Percentiles rank a stretch among this genome's conserved stretches.
Evolutionary conservation across 2,888 invertebrate species (phyloP).

Genomic region (Platypus cylindrus): DNA sequence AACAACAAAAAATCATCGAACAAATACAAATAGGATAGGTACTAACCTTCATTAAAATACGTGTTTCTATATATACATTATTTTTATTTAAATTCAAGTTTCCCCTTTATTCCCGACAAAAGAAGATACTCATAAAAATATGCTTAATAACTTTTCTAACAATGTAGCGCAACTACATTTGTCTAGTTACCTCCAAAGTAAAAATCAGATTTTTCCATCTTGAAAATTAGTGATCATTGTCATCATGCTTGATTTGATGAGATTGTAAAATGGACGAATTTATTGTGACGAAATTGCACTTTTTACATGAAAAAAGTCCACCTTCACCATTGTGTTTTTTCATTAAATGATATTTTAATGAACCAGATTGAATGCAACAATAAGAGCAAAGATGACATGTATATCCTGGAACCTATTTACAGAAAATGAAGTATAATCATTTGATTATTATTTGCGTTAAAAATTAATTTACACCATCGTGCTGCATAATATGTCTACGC

Average conservation of each 20-base stretch:
- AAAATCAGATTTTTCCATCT: no score
- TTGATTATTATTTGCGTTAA: background rate
- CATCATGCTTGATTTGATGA: constrained; percentile 41
- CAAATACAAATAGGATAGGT: no score
- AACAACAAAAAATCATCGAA: no score
- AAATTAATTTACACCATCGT: constrained; percentile 36
- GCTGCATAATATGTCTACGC: constrained; percentile 50
- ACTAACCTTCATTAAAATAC: no score
- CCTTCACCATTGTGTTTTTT: constrained; percentile 37
- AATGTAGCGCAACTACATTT: no score
- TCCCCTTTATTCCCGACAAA: no score
- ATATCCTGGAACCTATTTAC: constrained; percentile 30
- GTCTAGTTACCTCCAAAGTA: no score
- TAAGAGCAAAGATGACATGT: constrained; percentile 57
- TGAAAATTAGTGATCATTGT: no score
- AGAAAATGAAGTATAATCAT: background rate
- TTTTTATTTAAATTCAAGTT: no score
- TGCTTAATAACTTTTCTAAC: no score
- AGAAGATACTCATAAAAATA: no score
- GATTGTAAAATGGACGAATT: constrained; percentile 41
- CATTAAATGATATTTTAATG: constrained; percentile 49
- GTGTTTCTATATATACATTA: no score
- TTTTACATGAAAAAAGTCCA: constrained; percentile 37
- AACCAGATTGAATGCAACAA: constrained; percentile 54
- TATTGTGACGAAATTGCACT: constrained; percentile 46